phyloP scores from a whole-genome alignment of 2,113 vertebrate species.

The Istiophorus platypterus region DNA sequence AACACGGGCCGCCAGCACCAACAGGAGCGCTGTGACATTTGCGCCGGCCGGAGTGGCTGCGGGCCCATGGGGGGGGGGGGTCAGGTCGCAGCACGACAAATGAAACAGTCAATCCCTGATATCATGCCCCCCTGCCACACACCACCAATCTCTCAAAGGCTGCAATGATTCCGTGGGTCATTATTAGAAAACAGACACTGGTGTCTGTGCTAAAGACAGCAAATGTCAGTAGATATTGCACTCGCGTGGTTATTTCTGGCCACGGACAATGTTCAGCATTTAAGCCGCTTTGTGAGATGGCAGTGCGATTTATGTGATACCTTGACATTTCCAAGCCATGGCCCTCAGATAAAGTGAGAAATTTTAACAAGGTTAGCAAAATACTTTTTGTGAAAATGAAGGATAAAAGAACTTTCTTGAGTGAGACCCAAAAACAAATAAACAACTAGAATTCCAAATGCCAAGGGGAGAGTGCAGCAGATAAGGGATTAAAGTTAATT shows the following conservation, averaged over 20 bases:
- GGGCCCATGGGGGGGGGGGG: conserved; percentile 31
- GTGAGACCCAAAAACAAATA: conserved; percentile 25
- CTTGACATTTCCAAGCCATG: conserved; percentile 63
- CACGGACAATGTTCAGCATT: conserved; percentile 34
- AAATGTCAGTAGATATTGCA: conserved; percentile 66
- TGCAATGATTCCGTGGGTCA: conserved; percentile 40
- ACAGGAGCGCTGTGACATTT: conserved; percentile 68
- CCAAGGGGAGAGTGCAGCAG: conserved; percentile 12
- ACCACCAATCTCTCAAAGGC: conserved; percentile 46
- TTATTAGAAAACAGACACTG: conserved; percentile 48
- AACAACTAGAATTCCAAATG: conserved; percentile 44
- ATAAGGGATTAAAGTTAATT: conserved; percentile 25
- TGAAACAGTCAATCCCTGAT: conserved; percentile 57
- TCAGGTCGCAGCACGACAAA: conserved; percentile 51
- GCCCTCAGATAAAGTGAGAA: conserved; percentile 29
- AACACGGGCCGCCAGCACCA: conserved; percentile 29
- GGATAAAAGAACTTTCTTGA: conserved; percentile 23
- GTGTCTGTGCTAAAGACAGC: conserved; percentile 37
- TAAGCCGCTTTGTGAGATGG: conserved; percentile 28
- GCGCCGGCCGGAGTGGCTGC: conserved; percentile 42
- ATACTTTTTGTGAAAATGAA: conserved; percentile 30
- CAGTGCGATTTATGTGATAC: conserved; percentile 42
- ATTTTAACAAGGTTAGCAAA: conserved; percentile 39
- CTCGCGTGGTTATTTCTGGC: conserved; percentile 39
- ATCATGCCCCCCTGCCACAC: conserved; percentile 39